These are phyloP conservation scores for Liolophura sinensis DNA, from an alignment of 1,140 invertebrate genomes.

Conservation along the genomic window DNA sequence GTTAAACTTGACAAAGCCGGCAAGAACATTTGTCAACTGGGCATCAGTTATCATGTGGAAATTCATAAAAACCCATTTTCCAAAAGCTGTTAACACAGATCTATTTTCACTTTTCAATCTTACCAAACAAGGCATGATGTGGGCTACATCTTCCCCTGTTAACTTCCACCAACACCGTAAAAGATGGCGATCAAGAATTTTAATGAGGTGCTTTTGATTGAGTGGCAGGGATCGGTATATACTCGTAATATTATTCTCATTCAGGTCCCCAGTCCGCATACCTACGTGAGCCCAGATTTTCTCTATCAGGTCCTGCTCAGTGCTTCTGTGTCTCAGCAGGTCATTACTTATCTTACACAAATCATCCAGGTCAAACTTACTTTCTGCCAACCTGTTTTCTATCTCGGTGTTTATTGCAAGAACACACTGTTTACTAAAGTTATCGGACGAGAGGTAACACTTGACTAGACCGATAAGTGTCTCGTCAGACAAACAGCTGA, in stretches of 20 bases:
- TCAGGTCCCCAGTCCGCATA: conserved; percentile 65
- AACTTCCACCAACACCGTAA: conserved; percentile 66
- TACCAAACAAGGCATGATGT: conserved; percentile 61
- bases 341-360: conserved; percentile 65
- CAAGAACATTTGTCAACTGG: conserved; percentile 65
- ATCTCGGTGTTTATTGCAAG: conserved; percentile 30
- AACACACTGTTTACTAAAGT: conserved; percentile 20
- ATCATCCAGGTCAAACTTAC: conserved; percentile 66
- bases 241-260: conserved; percentile 64
- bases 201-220: conserved; percentile 67
- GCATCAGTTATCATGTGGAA: conserved; percentile 67
- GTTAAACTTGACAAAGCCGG: conserved; percentile 25
- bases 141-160: conserved; percentile 61
- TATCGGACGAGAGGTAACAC: conserved; percentile 22
- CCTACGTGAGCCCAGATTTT: conserved; percentile 73
- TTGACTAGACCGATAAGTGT: conserved; percentile 28
- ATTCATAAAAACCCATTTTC: conserved; percentile 68
- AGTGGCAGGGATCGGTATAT: conserved; percentile 65
- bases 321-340: conserved; percentile 40
- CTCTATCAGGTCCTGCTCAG: conserved; percentile 62
- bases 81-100: conserved; percentile 60
- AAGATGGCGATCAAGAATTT: conserved; percentile 68
- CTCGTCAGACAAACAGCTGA: conserved; percentile 23
- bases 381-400: conserved; percentile 56
- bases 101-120: conserved; percentile 56